These are phyloP conservation scores for Cyanistes caeruleus DNA, from an alignment of 2,113 vertebrate genomes.

Conservation along the genomic window DNA sequence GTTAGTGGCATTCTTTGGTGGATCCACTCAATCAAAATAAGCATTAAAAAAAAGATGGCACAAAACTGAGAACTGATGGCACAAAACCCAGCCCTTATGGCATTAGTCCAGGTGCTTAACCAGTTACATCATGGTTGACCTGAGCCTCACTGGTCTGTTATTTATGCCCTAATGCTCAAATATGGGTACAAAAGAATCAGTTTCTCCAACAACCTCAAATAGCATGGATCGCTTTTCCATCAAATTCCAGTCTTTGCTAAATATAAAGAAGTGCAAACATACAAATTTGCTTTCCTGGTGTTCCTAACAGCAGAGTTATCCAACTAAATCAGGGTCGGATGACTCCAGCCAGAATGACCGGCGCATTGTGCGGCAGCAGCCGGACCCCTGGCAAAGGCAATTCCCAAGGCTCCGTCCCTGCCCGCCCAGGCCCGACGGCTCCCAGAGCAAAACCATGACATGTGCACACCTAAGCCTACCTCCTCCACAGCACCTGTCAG, in stretches of 20 bases:
- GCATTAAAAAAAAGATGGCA: neutral
- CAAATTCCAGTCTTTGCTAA: slow-evolving; percentile 45
- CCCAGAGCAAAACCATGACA: neutral
- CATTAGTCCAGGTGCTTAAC: slow-evolving; percentile 68
- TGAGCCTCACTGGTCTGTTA: slow-evolving; percentile 48
- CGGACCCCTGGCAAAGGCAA: neutral
- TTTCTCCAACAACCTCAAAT: slow-evolving; percentile 33
- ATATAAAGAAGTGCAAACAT: slow-evolving; percentile 14
- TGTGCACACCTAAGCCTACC: neutral
- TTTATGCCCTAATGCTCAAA: slow-evolving; percentile 57
- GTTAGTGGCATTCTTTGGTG: neutral
- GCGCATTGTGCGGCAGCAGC: neutral
- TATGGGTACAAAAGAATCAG: slow-evolving; percentile 22
- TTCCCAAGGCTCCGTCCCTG: neutral
- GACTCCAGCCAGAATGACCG: neutral
- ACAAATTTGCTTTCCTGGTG: neutral
- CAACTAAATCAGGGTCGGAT: neutral
- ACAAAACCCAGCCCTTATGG: slow-evolving; percentile 36
- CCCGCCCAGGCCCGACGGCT: rapidly evolving
- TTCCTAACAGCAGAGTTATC: neutral
- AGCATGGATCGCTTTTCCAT: slow-evolving; percentile 15
- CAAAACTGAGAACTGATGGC: neutral
- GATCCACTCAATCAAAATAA: neutral
- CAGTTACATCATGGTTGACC: slow-evolving; percentile 63
- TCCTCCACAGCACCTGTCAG: neutral